Percentiles rank a stretch among this genome's conserved stretches.
phyloP scores from a whole-genome alignment of 2,113 vertebrate species.

The Calidris pugnax region DNA sequence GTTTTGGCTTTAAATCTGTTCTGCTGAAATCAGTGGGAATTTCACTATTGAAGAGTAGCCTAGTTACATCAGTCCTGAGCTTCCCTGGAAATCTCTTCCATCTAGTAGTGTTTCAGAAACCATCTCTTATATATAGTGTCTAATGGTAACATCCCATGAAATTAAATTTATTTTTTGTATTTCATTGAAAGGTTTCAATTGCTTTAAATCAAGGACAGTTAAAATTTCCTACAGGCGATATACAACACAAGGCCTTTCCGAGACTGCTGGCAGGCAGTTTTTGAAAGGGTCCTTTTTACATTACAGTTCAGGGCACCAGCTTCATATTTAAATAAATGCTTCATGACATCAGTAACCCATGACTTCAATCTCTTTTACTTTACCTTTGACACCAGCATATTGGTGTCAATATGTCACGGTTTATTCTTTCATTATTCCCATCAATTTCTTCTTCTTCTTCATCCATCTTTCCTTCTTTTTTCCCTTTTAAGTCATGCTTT shows the following conservation, averaged over 20 bases:
- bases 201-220: slow-evolving; percentile 24
- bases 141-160: background rate
- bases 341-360: slow-evolving; percentile 1
- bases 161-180: background rate
- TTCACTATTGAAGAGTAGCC: background rate
- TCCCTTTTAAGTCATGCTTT: background rate
- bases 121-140: background rate
- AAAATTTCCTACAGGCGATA: background rate
- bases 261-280: slow-evolving; percentile 30
- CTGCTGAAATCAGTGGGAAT: background rate
- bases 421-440: background rate
- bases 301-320: background rate
- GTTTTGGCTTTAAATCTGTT: background rate
- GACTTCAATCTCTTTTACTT: slow-evolving; percentile 25
- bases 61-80: background rate
- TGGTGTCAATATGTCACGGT: background rate
- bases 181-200: slow-evolving; percentile 1
- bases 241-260: background rate
- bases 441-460: background rate
- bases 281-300: background rate
- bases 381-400: slow-evolving; percentile 13
- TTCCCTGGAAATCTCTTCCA: background rate
- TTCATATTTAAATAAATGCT: slow-evolving; percentile 47
- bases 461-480: background rate
- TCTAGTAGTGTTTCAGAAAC: background rate